Percentiles rank a stretch among this genome's conserved stretches.
Conservation (phyloP, 2,113 vertebrate genomes). For the Odontophorus gujanensis region DNA sequence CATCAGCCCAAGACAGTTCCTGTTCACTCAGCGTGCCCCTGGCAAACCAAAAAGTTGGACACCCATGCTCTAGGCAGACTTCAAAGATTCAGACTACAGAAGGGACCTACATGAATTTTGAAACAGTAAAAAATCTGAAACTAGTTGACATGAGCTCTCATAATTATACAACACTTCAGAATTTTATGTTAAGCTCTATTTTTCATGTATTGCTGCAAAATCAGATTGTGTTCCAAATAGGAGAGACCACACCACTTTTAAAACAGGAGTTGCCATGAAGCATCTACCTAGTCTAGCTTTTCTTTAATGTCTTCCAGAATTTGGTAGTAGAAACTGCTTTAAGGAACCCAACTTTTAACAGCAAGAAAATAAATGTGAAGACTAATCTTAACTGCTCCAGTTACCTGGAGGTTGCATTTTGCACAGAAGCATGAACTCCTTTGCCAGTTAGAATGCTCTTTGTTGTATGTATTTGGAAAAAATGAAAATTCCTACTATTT, state of each 20-base stretch:
- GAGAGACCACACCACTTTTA: not conserved
- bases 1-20: no score
- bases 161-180: not conserved
- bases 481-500: not conserved
- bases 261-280: not conserved
- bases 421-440: not conserved
- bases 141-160: not conserved
- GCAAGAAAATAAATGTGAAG: not conserved
- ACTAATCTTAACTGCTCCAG: not conserved
- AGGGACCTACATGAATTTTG: not conserved
- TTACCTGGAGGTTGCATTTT: not conserved
- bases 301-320: not conserved
- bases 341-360: not conserved
- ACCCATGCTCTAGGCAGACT: not conserved
- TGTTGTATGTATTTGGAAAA: not conserved
- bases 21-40: no score
- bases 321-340: not conserved
- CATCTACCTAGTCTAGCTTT: not conserved
- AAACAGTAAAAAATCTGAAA: slow-evolving; percentile 1
- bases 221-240: not conserved
- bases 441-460: slow-evolving; percentile 8
- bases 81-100: not conserved
- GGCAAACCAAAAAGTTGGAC: no score
- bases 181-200: not conserved
- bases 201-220: not conserved